A percentile compares a stretch with the other conserved stretches of the same genome.
phyloP scores from a whole-genome alignment of 2,797 vertebrate species.

The Cossypha niveicapilla region DNA sequence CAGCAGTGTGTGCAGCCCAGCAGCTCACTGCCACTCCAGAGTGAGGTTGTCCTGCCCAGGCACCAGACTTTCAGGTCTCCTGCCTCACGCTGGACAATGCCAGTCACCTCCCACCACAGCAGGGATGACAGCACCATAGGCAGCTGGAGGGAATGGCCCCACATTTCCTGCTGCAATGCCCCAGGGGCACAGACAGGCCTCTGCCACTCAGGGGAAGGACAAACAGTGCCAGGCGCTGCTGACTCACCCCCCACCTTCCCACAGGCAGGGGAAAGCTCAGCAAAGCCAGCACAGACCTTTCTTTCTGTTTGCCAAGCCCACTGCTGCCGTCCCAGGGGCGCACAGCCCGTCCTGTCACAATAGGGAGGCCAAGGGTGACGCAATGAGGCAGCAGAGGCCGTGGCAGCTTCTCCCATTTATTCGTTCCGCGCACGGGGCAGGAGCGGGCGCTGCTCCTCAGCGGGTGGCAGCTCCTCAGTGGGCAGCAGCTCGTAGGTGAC shows the following conservation, averaged over 20 bases:
- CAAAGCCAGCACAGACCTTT: neutral
- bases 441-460: conserved; percentile 87
- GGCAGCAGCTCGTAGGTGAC: conserved; percentile 90
- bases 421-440: conserved; percentile 73
- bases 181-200: neutral
- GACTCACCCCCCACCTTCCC: neutral
- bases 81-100: accelerated
- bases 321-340: accelerated
- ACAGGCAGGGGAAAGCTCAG: neutral
- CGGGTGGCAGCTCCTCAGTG: conserved; percentile 73
- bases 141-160: neutral
- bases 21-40: accelerated
- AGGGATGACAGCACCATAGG: neutral
- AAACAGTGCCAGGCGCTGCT: accelerated
- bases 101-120: accelerated
- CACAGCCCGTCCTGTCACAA: accelerated
- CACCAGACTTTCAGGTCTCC: neutral
- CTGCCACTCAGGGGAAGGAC: neutral
- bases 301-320: accelerated
- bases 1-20: accelerated
- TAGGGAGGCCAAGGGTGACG: accelerated
- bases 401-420: neutral
- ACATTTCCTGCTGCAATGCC: neutral
- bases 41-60: accelerated
- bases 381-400: neutral